These are phyloP conservation scores for Philopedon plagiatum DNA, from an alignment of 2,888 invertebrate species.

Conservation along the genomic window DNA sequence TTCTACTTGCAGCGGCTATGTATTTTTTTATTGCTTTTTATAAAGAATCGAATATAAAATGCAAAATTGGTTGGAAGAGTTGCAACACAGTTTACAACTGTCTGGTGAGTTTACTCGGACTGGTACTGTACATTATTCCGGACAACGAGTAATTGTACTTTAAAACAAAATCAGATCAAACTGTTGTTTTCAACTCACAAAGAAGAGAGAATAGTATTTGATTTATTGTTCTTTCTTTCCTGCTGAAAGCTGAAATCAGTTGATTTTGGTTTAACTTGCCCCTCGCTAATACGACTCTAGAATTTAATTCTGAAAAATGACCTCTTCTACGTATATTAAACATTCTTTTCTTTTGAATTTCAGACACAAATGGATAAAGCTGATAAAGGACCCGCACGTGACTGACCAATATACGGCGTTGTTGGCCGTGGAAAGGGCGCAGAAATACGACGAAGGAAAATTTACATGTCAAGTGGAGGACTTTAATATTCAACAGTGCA, in stretches of 20 bases:
- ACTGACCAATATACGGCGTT: slow-evolving; percentile 78
- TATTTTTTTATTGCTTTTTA: too few relatives aligned
- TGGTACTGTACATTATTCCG: too few relatives aligned
- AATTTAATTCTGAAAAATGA: slow-evolving; percentile 31
- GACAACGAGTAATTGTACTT: too few relatives aligned
- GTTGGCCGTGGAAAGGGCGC: slow-evolving; percentile 80
- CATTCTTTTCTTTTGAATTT: slow-evolving; percentile 47
- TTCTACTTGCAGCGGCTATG: too few relatives aligned
- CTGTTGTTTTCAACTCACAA: too few relatives aligned
- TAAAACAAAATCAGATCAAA: too few relatives aligned
- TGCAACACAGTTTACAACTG: too few relatives aligned
- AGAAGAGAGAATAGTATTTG: too few relatives aligned
- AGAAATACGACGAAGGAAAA: slow-evolving; percentile 79
- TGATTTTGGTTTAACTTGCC: background rate
- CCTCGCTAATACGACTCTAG: background rate
- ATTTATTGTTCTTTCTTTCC: background rate
- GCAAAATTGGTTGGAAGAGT: too few relatives aligned
- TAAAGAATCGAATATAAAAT: too few relatives aligned
- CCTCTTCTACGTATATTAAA: slow-evolving; percentile 39
- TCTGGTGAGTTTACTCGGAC: too few relatives aligned
- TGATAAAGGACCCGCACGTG: slow-evolving; percentile 68
- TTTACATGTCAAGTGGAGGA: slow-evolving; percentile 86
- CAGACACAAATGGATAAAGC: slow-evolving; percentile 79
- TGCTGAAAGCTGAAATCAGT: background rate
- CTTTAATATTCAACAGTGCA: slow-evolving; percentile 79